Conservation (phyloP, 2,113 vertebrate species). For the Dasyornis broadbenti region DNA sequence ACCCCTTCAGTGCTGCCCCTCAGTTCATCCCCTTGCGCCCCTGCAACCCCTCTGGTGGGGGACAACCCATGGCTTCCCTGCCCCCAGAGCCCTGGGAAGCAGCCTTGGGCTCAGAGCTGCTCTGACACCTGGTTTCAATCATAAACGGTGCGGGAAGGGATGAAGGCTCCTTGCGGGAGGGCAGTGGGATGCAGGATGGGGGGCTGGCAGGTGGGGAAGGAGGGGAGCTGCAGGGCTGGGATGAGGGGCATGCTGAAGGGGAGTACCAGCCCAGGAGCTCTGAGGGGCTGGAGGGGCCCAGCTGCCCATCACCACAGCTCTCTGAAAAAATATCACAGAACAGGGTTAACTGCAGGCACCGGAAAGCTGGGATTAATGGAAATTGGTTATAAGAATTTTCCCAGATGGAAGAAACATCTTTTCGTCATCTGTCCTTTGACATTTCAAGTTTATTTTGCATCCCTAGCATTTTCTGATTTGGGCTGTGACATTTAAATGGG, state of each 20-base stretch:
- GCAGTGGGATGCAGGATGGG: not conserved
- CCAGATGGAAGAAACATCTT: not conserved
- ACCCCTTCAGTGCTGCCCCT: not conserved
- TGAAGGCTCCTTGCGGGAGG: constrained; percentile 52
- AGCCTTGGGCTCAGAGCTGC: not conserved
- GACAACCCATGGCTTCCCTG: fast-evolving
- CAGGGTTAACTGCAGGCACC: not conserved
- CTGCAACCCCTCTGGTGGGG: fast-evolving
- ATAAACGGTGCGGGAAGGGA: constrained; percentile 8
- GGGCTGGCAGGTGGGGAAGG: constrained; percentile 28
- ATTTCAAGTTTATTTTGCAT: constrained; percentile 6
- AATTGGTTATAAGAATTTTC: not conserved
- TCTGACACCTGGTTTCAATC: constrained; percentile 70
- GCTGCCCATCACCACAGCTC: not conserved
- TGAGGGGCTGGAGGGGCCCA: not conserved
- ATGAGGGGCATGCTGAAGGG: not conserved
- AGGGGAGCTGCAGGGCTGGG: not conserved
- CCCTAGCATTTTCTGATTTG: not conserved
- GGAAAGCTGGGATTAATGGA: not conserved
- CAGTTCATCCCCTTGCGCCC: not conserved
- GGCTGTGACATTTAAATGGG: constrained; percentile 24
- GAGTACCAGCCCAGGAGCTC: not conserved
- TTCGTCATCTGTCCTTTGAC: constrained; percentile 5
- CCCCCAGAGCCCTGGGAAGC: not conserved
- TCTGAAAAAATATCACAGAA: not conserved